Conservation (phyloP, 2,888 invertebrate genomes). For the Scaptomyza cyrtandrae region DNA sequence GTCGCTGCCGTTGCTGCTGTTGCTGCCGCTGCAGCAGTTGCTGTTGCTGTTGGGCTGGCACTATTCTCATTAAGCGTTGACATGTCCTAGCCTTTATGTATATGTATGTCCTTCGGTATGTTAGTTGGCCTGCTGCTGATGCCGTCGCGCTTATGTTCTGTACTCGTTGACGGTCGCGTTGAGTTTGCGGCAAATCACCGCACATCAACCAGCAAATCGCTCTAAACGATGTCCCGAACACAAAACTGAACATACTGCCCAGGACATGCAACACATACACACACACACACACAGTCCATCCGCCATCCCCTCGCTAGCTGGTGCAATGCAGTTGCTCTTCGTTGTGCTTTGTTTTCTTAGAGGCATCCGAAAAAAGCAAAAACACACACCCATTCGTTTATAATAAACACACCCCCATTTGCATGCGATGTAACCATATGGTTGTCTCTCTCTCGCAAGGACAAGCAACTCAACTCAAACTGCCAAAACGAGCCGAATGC, state of each 20-base stretch:
- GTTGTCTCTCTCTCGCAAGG: constrained; percentile 61
- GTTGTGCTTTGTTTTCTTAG: constrained; percentile 29
- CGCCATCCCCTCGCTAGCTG: constrained; percentile 39
- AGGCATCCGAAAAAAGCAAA: constrained; percentile 35
- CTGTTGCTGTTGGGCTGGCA: constrained; percentile 49
- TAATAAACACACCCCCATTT: constrained; percentile 71
- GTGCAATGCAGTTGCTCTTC: constrained; percentile 43
- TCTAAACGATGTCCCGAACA: constrained; percentile 62
- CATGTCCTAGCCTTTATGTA: constrained; percentile 41
- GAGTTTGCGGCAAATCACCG: constrained; percentile 81
- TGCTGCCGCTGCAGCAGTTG: constrained; percentile 35
- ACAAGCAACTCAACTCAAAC: constrained; percentile 7
- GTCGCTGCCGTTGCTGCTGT: constrained; percentile 28
- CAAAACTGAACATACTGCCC: constrained; percentile 29
- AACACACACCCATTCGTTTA: constrained; percentile 3
- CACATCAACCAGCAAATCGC: constrained; percentile 81
- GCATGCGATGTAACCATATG: constrained; percentile 55
- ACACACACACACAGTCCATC: neutral
- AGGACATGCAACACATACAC: constrained; percentile 14
- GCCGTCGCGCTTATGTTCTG: constrained; percentile 75
- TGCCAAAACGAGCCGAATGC: constrained; percentile 30
- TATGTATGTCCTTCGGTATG: constrained; percentile 11
- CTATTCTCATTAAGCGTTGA: constrained; percentile 67
- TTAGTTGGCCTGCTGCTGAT: neutral
- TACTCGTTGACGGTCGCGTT: constrained; percentile 84